Base-by-base conservation (phyloP, 2,113 vertebrate genomes). In the Brienomyrus brachyistius region DNA sequence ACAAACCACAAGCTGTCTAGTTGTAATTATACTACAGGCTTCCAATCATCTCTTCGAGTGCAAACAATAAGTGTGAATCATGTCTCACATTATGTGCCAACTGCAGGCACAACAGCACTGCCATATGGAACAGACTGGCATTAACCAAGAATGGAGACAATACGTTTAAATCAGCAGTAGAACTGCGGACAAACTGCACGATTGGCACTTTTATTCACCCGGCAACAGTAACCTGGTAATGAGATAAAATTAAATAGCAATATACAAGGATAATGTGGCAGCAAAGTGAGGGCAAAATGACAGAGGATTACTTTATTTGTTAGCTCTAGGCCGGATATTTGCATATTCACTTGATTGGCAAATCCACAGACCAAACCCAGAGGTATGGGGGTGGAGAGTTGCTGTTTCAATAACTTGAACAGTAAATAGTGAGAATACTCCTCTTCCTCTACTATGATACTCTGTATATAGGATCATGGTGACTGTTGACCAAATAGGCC, bases 191-290 rank as follows among this genome's bases (percentile, higher is more conserved):
- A 35, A 40, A 85, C 8, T 85, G 83, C 83, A n/a, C 47, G 27
- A 48, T 1, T 85, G 83, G 23, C 83, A 85, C 9, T 85, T 85
- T 47, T 27, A 23, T 51, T 50, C 43, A 70, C 66, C 83, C 89
- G 45, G 83, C 15, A 80, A 52, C 88, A 88, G 62, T 31, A 48
- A 48, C 88, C 45, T 43, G 51, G 89, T 11, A 92, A 90, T 89
- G 48, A 90, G 88, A 89, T 91, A 90, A 91, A 89, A 90, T 40
- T 77, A 86, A 50, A 83, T 66, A 9, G 45, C 66, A 88, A 35
- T 77, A 70, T 74, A 66, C 66, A 80, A 88, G 47, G 19, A 70
- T 88, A 27, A 88, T 27, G 13, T 47, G 43, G 40, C 43, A 27
- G 59, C 59, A 88, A 88, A 74, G 15, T 74, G 45, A 47, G 27